Conservation (phyloP, 2,113 vertebrate genomes). For the Hyaena hyaena region DNA sequence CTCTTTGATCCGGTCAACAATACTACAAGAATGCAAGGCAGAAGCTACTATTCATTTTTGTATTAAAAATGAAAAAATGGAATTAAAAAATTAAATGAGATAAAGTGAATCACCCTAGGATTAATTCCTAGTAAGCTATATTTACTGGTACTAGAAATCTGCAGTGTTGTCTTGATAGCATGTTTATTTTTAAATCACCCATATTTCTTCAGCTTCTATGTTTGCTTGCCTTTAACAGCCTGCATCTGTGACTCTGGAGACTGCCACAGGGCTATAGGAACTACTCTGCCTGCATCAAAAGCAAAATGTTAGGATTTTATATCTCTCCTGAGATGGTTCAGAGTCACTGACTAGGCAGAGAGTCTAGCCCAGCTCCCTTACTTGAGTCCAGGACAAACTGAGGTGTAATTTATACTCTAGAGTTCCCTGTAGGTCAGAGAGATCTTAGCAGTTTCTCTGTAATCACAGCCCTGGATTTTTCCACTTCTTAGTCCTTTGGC, state of each 20-base stretch:
- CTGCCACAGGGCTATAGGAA: not conserved
- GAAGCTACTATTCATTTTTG: not conserved
- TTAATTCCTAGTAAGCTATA: not conserved
- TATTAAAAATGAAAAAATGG: not conserved
- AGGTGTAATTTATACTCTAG: not conserved
- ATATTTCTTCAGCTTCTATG: not conserved
- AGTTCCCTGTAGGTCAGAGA: not conserved
- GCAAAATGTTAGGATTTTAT: not conserved
- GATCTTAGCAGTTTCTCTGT: not conserved
- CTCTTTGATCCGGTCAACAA: not conserved
- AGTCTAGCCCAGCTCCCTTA: not conserved
- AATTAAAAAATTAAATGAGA: not conserved
- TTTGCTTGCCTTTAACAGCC: not conserved
- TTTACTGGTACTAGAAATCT: not conserved
- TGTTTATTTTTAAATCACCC: constrained; percentile 1
- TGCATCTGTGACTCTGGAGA: not conserved
- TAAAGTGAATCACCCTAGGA: not conserved
- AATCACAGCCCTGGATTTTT: not conserved
- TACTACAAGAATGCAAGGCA: not conserved
- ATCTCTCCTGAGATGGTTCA: not conserved
- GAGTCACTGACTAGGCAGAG: not conserved
- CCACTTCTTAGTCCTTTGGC: not conserved
- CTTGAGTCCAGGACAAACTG: not conserved
- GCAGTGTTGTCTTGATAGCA: not conserved
- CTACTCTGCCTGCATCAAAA: not conserved